These are phyloP conservation scores for Paramormyrops hopkinsi DNA, from an alignment of 2,797 vertebrate species.

Conservation along the genomic window DNA sequence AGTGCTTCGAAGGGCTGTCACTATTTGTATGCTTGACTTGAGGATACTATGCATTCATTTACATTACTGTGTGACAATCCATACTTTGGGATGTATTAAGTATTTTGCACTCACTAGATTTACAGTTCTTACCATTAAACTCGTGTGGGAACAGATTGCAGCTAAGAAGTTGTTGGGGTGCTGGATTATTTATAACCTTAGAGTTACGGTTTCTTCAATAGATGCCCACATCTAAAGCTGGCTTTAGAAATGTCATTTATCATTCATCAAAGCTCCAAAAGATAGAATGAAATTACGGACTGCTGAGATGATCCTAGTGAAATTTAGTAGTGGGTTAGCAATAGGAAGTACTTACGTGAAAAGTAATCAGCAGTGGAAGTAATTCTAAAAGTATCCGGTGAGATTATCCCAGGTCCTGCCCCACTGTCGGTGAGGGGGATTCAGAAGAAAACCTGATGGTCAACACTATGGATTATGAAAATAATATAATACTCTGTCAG, in stretches of 20 bases:
- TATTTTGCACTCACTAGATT: background rate
- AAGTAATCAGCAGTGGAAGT: background rate
- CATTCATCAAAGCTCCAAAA: background rate
- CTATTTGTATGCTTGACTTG: background rate
- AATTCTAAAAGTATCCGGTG: background rate
- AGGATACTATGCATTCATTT: background rate
- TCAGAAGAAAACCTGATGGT: background rate
- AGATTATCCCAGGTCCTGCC: background rate
- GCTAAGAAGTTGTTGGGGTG: background rate
- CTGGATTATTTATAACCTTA: background rate
- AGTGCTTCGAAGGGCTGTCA: background rate
- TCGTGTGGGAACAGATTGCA: background rate
- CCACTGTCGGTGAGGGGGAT: background rate
- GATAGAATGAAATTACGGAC: background rate
- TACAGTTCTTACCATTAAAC: background rate
- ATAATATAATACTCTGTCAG: background rate
- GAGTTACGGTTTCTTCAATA: background rate
- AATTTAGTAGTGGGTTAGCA: background rate
- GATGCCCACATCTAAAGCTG: background rate
- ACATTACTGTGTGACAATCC: background rate
- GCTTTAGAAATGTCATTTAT: slow-evolving; percentile 6
- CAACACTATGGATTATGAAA: background rate
- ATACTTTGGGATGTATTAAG: background rate
- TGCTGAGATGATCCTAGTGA: background rate
- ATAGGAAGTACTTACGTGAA: background rate